Percentiles rank a stretch among this genome's conserved stretches.
These are phyloP conservation scores for Vanessa tameamea DNA, from an alignment of 1,140 invertebrate genomes.

Conservation along the genomic window DNA sequence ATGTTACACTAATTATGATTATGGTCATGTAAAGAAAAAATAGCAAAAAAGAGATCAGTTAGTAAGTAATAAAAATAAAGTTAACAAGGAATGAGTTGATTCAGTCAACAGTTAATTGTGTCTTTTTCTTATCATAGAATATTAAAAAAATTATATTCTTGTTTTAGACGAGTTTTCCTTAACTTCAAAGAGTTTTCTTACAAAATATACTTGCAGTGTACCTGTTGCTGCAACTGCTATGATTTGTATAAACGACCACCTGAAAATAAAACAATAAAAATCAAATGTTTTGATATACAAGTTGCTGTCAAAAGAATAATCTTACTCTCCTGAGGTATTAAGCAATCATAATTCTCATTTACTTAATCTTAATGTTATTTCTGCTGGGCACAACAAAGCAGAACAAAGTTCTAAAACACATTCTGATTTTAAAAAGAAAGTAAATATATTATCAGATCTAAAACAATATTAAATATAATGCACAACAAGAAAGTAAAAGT, in stretches of 20 bases:
- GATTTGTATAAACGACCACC: slow-evolving; percentile 93
- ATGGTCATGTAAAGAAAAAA: slow-evolving; percentile 12
- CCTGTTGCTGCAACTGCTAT: slow-evolving; percentile 89
- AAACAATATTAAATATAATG: too few species aligned
- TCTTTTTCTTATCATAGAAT: not conserved
- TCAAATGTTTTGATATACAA: not conserved
- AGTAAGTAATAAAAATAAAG: slow-evolving; percentile 1
- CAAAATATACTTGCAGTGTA: slow-evolving; percentile 91
- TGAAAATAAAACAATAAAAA: slow-evolving; percentile 40
- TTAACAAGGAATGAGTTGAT: slow-evolving; percentile 33
- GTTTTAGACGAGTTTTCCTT: slow-evolving; percentile 84
- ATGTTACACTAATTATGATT: slow-evolving; percentile 1
- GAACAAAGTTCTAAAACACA: too few species aligned
- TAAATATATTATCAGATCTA: too few species aligned
- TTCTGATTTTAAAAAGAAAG: too few species aligned
- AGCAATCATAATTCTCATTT: too few species aligned
- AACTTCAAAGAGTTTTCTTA: slow-evolving; percentile 92
- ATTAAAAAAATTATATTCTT: slow-evolving; percentile 71
- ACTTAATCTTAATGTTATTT: too few species aligned
- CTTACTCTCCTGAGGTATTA: too few species aligned
- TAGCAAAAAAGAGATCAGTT: slow-evolving; percentile 29
- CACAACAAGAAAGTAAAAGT: too few species aligned
- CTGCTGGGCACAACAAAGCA: too few species aligned
- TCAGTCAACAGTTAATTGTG: slow-evolving; percentile 31
- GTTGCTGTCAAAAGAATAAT: too few species aligned